Evolutionary conservation across 2,888 invertebrate species (phyloP), one percentile per base, ranked within the genome.

Genomic region (Drosophila mimetica): DNA sequence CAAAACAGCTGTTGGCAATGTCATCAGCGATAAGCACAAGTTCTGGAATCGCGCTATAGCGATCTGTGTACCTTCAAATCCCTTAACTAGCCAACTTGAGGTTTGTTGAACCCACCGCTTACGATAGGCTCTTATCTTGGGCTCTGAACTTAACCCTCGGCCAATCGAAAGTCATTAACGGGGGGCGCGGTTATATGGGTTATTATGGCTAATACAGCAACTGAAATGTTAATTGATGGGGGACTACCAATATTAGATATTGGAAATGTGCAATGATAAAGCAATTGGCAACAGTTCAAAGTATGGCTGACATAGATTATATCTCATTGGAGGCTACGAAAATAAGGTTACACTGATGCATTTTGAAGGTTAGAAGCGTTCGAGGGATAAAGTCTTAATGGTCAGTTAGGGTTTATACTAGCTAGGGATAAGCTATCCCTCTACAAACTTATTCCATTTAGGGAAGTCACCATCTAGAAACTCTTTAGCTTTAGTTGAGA

Each of bases 81-180:
- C 46, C 60, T 30, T 46, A 59, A 32, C 60, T 60, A 60, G 60
- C n/a, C 37, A 61, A 32, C 60, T n/a, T 11, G n/a, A 16, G 37
- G 60, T 60, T 61, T 61, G 46, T 61, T 61, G 60, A 61, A 61
- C 60, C 46, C 60, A 25, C 16, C 9, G 42, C 58, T 20, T 42
- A 44, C 13, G 36, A 47, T 55, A 36, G 16, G 13, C 64, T 52
- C 42, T 64, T 64, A 64, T 64, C 63, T 60, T 37, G 44, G 67
- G 66, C 54, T 47, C 13, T 66, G 67, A 47, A 66, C 67, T 65
- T 63, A 64, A 44, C 51, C 65, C 54, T 34, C 54, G 25, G 30
- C 14, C 44, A 54, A 48, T 64, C 36, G 66, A 64, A 51, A 44
- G 66, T 65, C 52, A 64, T 64, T 64, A 65, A 14, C 55, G 14